Conservation (phyloP, 2,888 invertebrate genomes). For the Belgica antarctica region DNA sequence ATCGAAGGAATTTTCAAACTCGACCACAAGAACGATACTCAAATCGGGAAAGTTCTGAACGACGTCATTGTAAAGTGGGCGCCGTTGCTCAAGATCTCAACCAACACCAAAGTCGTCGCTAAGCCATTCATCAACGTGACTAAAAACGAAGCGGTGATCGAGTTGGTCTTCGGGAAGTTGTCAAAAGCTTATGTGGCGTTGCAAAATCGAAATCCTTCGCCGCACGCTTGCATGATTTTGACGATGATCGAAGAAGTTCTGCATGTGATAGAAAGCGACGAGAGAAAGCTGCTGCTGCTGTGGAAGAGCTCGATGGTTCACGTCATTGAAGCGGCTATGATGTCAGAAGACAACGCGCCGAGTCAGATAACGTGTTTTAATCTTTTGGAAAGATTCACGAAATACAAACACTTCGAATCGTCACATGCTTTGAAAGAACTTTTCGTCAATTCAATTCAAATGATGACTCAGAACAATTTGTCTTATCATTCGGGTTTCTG, state of each 20-base stretch:
- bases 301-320: slow-evolving; percentile 49
- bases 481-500: slow-evolving; percentile 50
- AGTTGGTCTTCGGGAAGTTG: slow-evolving; percentile 51
- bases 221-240: slow-evolving; percentile 51
- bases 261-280: slow-evolving; percentile 46
- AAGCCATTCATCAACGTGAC: slow-evolving; percentile 51
- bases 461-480: slow-evolving; percentile 52
- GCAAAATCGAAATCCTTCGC: slow-evolving; percentile 51
- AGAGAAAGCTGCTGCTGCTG: slow-evolving; percentile 48
- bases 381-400: slow-evolving; percentile 49
- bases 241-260: slow-evolving; percentile 52
- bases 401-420: slow-evolving; percentile 47
- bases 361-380: slow-evolving; percentile 50
- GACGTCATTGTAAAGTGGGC: slow-evolving; percentile 57
- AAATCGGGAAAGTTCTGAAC: slow-evolving; percentile 56
- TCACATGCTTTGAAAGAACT: slow-evolving; percentile 47
- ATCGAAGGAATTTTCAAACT: slow-evolving; percentile 58
- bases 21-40: slow-evolving; percentile 55
- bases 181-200: slow-evolving; percentile 50
- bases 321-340: slow-evolving; percentile 53
- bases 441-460: slow-evolving; percentile 49
- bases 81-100: slow-evolving; percentile 51
- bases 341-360: slow-evolving; percentile 51
- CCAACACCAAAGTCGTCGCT: slow-evolving; percentile 51
- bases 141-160: slow-evolving; percentile 49